These are phyloP conservation scores for Plectropomus leopardus DNA, from an alignment of 2,113 vertebrate genomes.

Conservation along the genomic window DNA sequence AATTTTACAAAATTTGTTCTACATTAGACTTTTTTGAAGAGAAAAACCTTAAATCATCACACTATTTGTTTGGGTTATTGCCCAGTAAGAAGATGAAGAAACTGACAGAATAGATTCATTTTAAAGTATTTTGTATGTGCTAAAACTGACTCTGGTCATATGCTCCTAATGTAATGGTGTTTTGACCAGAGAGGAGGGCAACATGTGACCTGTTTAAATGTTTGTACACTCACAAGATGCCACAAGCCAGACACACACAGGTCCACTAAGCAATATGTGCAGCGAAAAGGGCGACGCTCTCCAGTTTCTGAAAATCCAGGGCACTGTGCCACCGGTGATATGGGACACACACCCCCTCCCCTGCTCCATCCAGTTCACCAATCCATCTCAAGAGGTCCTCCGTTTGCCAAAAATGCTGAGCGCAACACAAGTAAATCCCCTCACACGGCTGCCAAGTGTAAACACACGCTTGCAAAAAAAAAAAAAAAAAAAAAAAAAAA, in stretches of 20 bases:
- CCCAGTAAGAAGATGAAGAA: constrained; percentile 9
- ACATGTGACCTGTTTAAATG: constrained; percentile 32
- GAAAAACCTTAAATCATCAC: constrained; percentile 18
- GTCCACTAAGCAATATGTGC: constrained; percentile 35
- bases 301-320: constrained; percentile 69
- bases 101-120: constrained; percentile 28
- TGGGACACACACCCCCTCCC: constrained; percentile 59
- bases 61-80: neutral
- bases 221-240: constrained; percentile 20
- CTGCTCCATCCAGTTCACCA: constrained; percentile 61
- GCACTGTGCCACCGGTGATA: constrained; percentile 77
- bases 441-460: constrained; percentile 49
- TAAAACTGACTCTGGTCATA: constrained; percentile 33
- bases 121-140: neutral
- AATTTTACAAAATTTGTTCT: too few relatives aligned
- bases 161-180: constrained; percentile 46
- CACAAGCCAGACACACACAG: constrained; percentile 20
- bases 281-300: constrained; percentile 51
- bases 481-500: constrained; percentile 37
- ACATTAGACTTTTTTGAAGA: neutral
- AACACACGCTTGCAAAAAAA: constrained; percentile 17
- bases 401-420: constrained; percentile 74
- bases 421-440: constrained; percentile 76
- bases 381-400: constrained; percentile 74
- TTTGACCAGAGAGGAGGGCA: neutral